A percentile compares a stretch with the other conserved stretches of the same genome.
Evolutionary conservation across 2,888 invertebrate genomes (phyloP).

Genomic region (Buathra laborator): DNA sequence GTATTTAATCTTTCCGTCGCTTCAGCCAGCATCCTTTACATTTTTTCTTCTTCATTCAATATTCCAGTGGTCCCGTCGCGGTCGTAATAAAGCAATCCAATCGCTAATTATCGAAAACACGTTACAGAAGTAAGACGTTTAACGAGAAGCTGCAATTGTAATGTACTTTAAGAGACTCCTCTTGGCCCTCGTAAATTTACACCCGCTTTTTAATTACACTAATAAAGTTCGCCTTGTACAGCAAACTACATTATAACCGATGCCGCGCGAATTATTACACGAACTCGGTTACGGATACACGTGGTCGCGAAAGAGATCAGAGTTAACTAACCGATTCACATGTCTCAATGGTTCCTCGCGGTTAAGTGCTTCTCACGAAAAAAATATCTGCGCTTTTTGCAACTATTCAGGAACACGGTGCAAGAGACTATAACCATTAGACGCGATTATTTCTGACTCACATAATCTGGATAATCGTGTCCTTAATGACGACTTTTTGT

Average conservation of each 20-base stretch:
- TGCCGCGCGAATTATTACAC: constrained; percentile 33
- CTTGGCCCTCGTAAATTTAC: constrained; percentile 41
- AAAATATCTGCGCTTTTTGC: neutral
- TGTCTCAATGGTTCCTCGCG: constrained; percentile 15
- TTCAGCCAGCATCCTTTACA: neutral
- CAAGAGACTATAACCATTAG: constrained; percentile 64
- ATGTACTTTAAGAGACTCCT: neutral
- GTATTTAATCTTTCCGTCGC: neutral
- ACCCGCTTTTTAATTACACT: constrained; percentile 51
- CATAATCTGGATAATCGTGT: constrained; percentile 54
- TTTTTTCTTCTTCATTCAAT: constrained; percentile 13
- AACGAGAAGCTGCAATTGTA: neutral
- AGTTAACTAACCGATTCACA: constrained; percentile 3
- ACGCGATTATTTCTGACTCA: constrained; percentile 31
- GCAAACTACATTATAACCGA: constrained; percentile 1
- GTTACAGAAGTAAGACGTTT: neutral
- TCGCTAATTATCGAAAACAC: neutral
- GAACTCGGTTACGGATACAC: neutral
- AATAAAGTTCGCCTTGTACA: constrained; percentile 50
- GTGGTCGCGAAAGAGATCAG: constrained; percentile 24
- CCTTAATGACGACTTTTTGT: constrained; percentile 35
- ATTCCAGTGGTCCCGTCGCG: neutral
- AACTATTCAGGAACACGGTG: constrained; percentile 15
- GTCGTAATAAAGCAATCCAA: neutral
- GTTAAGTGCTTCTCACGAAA: constrained; percentile 27